Conservation (phyloP, 2,888 invertebrate genomes). For the Agrotis puta region DNA sequence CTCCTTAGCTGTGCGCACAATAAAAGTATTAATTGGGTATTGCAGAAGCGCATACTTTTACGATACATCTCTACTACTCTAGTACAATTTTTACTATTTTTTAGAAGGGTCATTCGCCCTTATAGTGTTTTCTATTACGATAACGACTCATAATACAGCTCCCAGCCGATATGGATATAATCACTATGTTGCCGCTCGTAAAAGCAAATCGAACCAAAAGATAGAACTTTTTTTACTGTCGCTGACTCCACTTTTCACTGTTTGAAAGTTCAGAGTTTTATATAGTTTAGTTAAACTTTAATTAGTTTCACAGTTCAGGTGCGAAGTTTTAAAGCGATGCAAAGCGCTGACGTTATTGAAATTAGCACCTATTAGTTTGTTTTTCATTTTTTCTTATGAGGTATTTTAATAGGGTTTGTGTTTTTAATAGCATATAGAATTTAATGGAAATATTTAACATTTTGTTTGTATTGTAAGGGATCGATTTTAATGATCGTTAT, state of each 20-base stretch:
- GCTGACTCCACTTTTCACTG: constrained; percentile 42
- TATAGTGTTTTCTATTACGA: constrained; percentile 29
- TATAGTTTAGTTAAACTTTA: constrained; percentile 60
- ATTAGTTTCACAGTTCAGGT: constrained; percentile 63
- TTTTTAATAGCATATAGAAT: background rate
- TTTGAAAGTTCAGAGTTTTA: constrained; percentile 42
- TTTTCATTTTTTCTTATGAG: constrained; percentile 12
- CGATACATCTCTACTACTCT: background rate
- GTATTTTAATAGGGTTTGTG: background rate
- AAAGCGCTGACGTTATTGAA: constrained; percentile 68
- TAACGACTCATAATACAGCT: constrained; percentile 24
- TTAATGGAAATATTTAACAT: background rate
- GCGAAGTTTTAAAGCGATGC: constrained; percentile 60
- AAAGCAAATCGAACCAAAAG: constrained; percentile 50
- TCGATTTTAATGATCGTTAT: background rate
- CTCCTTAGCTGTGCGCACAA: too few relatives aligned
- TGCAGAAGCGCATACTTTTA: background rate
- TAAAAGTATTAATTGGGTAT: too few relatives aligned
- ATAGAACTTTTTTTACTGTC: constrained; percentile 37
- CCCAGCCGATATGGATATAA: constrained; percentile 12
- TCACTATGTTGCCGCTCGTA: constrained; percentile 34
- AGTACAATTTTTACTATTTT: constrained; percentile 5
- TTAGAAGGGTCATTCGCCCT: background rate
- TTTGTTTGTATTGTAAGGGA: background rate
- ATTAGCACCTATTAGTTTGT: constrained; percentile 56